These are phyloP conservation scores for Spisula subtruncata DNA, from an alignment of 2,888 invertebrate species.

Conservation along the genomic window DNA sequence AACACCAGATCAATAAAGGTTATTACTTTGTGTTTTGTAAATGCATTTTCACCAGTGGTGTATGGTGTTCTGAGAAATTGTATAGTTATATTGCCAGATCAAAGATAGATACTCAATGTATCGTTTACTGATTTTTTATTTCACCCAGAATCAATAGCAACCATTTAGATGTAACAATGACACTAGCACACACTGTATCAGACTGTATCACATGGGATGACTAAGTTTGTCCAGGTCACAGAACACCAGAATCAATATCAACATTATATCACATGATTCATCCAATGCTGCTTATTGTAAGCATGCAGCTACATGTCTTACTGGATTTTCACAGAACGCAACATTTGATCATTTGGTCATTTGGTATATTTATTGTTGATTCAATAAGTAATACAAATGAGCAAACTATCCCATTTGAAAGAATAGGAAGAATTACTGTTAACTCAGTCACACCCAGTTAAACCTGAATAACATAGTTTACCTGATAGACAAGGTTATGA, in stretches of 20 bases:
- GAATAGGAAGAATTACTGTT: no score
- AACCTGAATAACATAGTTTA: no score
- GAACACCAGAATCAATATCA: constrained; percentile 8
- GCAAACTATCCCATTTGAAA: no score
- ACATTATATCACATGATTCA: constrained; percentile 13
- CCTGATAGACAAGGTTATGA: no score
- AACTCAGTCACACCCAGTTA: no score
- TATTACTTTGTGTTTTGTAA: neutral
- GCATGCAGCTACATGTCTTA: constrained; percentile 7
- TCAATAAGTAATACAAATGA: no score
- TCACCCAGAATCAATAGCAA: neutral
- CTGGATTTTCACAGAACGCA: neutral
- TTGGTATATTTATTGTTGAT: neutral
- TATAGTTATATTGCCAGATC: neutral
- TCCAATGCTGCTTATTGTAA: neutral
- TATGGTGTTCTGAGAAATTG: neutral
- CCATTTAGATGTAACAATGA: neutral
- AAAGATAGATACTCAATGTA: neutral
- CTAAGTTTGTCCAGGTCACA: constrained; percentile 4
- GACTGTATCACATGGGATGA: neutral
- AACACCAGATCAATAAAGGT: neutral
- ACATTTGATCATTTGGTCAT: neutral
- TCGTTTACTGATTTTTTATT: neutral
- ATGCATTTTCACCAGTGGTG: neutral
- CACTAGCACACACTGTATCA: neutral